Percentiles rank a stretch among this genome's conserved stretches.
Conservation (phyloP, 2,888 invertebrate genomes). For the Pilophorus perplexus region DNA sequence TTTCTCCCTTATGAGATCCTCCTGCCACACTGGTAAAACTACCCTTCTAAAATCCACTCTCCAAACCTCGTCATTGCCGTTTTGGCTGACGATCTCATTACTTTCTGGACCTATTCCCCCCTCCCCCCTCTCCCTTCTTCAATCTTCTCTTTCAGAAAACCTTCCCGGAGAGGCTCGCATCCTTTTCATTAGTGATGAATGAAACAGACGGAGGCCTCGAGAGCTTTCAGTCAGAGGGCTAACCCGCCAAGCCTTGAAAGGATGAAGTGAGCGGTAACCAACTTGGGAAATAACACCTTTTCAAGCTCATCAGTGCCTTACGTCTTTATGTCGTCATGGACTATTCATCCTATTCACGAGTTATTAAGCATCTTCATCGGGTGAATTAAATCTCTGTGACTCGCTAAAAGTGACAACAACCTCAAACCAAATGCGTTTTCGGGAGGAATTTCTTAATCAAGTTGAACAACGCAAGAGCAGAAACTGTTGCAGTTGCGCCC, state of each 20-base stretch:
- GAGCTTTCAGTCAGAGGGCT: not conserved
- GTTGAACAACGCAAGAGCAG: no score
- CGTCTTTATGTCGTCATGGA: no score
- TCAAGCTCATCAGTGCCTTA: no score
- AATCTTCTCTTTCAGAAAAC: no score
- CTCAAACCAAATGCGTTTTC: no score
- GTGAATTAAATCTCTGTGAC: no score
- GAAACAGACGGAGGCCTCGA: conserved; percentile 20
- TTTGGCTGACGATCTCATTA: conserved; percentile 30
- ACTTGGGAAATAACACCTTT: not conserved
- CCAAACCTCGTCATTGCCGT: not conserved
- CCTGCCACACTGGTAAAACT: not conserved
- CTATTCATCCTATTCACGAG: no score
- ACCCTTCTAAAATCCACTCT: conserved; percentile 25
- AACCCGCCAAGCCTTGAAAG: conserved; percentile 7
- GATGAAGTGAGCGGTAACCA: conserved; percentile 5
- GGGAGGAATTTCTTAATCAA: no score
- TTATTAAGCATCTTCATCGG: no score
- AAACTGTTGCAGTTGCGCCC: no score
- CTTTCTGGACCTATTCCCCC: no score
- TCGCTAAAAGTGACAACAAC: no score
- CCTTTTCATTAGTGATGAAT: conserved; percentile 32
- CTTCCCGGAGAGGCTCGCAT: not conserved
- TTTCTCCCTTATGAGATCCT: conserved; percentile 16
- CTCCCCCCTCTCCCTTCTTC: not conserved